Conservation (phyloP, 2,797 vertebrate species). For the Sebastes hopkinsi region DNA sequence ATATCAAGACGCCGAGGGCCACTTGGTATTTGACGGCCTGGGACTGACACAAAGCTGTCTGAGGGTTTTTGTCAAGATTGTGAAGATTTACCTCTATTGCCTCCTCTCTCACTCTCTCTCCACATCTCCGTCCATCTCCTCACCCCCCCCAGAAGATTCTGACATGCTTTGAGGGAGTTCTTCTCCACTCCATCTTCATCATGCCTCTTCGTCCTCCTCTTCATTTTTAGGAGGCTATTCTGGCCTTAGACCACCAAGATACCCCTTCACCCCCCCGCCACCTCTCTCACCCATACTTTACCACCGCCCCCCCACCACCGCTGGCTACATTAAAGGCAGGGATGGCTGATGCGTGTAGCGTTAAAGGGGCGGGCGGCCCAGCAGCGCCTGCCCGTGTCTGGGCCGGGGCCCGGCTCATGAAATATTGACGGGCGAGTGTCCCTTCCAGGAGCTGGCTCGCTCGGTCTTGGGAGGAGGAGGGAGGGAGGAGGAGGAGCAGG, state of each 20-base stretch:
- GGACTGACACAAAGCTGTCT: too few relatives aligned
- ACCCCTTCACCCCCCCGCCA: background rate
- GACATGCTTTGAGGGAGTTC: constrained; percentile 37
- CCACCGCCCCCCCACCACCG: constrained; percentile 34
- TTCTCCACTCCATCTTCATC: constrained; percentile 15
- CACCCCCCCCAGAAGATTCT: background rate
- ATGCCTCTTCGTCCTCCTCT: background rate
- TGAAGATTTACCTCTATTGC: too few relatives aligned
- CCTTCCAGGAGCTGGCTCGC: constrained; percentile 85
- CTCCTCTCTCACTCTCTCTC: background rate
- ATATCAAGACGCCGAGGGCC: too few relatives aligned
- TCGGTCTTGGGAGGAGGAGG: constrained; percentile 54
- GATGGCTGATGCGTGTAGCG: constrained; percentile 79
- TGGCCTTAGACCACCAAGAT: constrained; percentile 20
- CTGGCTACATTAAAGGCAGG: constrained; percentile 80
- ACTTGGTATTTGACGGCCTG: too few relatives aligned
- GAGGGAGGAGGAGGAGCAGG: constrained; percentile 48
- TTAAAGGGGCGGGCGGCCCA: constrained; percentile 81
- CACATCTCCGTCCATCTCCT: background rate
- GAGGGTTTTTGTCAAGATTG: too few relatives aligned
- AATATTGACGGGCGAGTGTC: constrained; percentile 85
- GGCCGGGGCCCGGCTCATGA: constrained; percentile 81
- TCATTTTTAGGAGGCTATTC: constrained; percentile 24
- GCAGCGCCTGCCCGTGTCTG: constrained; percentile 79
- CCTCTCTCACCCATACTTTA: constrained; percentile 37